phyloP scores from a whole-genome alignment of 2,113 vertebrate genomes.

The Odontophorus gujanensis region DNA sequence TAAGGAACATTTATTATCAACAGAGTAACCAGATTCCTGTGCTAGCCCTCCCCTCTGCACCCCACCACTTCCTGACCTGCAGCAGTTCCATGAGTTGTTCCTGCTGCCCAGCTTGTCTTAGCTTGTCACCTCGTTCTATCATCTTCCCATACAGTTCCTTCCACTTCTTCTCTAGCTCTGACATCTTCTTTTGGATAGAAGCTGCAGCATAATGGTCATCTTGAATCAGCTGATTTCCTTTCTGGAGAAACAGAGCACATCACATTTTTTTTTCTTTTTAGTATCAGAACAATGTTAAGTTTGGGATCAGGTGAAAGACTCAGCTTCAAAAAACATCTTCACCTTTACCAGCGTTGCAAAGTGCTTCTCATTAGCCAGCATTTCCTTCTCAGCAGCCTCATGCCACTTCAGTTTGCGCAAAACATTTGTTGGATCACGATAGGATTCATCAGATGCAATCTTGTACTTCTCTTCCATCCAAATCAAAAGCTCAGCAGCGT shows the following conservation, averaged over 20 bases:
- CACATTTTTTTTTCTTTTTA: background rate
- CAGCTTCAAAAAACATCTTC: background rate
- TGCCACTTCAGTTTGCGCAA: constrained; percentile 85
- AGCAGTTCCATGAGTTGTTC: constrained; percentile 89
- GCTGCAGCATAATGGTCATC: constrained; percentile 72
- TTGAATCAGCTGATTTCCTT: constrained; percentile 79
- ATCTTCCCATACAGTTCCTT: constrained; percentile 81
- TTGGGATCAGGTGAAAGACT: background rate
- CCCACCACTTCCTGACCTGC: constrained; percentile 76
- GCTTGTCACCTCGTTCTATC: constrained; percentile 83
- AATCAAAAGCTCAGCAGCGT: constrained; percentile 82
- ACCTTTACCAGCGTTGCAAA: constrained; percentile 82
- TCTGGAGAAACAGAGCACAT: constrained; percentile 62
- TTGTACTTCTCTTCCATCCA: constrained; percentile 91
- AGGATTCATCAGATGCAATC: constrained; percentile 83
- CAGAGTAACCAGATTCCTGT: background rate
- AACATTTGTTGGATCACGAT: constrained; percentile 81
- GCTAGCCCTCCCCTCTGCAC: background rate
- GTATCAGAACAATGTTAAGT: background rate
- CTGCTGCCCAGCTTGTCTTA: constrained; percentile 86
- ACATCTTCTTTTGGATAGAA: constrained; percentile 74
- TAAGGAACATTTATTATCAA: background rate
- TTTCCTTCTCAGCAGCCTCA: constrained; percentile 83
- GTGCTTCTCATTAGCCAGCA: constrained; percentile 82
- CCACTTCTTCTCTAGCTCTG: constrained; percentile 81